Percentiles rank a stretch among this genome's conserved stretches.
phyloP scores from a whole-genome alignment of 2,113 vertebrate genomes.

The Sinocyclocheilus anophthalmus region DNA sequence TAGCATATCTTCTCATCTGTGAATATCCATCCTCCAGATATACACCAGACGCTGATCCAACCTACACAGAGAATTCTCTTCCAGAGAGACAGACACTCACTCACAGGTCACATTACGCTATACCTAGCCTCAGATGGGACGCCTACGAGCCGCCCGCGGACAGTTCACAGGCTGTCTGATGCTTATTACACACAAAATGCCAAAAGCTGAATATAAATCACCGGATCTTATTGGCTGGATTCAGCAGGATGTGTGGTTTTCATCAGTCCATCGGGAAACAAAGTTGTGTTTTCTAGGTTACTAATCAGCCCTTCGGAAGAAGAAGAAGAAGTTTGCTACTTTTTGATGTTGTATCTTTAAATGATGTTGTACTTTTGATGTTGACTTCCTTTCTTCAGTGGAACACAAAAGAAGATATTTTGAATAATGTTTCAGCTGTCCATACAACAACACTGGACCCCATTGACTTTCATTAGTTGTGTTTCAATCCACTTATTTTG shows the following conservation, averaged over 20 bases:
- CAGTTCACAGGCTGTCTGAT: not conserved
- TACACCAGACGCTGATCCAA: not conserved
- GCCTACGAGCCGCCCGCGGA: not conserved
- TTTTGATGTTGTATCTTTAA: not conserved
- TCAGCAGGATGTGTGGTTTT: not conserved
- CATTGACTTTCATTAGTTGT: not conserved
- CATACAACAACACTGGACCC: not conserved
- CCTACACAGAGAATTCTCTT: not conserved
- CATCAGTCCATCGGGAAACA: not conserved
- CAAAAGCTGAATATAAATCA: not conserved
- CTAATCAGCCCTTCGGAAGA: not conserved
- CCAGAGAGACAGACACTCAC: not conserved
- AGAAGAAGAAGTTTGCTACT: not conserved
- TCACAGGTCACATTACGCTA: not conserved
- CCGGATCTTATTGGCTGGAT: not conserved
- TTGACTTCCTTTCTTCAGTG: not conserved
- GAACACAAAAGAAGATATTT: not conserved
- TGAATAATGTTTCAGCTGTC: not conserved
- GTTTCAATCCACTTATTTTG: too few relatives aligned
- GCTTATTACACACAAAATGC: not conserved
- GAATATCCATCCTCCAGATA: not conserved
- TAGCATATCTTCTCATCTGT: conserved; percentile 4
- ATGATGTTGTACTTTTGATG: too few relatives aligned
- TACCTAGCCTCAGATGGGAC: not conserved
- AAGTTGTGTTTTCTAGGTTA: not conserved